These are phyloP conservation scores for Ostrea denselamellosa DNA, from an alignment of 1,140 invertebrate species.

Conservation along the genomic window DNA sequence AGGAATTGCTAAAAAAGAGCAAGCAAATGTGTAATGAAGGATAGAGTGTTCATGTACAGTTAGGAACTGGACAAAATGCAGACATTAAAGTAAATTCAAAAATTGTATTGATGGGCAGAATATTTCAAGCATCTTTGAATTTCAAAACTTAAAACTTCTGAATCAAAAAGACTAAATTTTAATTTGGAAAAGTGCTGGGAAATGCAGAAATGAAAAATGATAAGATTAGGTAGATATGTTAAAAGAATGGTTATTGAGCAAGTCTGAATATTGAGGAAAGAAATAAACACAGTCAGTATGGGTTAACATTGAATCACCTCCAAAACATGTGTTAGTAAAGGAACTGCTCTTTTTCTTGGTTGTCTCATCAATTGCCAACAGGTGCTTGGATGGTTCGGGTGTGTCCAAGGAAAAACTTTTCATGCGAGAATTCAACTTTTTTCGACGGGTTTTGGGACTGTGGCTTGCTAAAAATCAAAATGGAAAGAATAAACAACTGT, in stretches of 20 bases:
- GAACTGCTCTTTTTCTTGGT: slow-evolving; percentile 82
- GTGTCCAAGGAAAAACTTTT: slow-evolving; percentile 98
- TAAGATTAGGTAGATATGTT: neutral
- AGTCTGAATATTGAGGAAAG: neutral
- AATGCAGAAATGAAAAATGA: no score
- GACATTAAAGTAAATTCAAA: no score
- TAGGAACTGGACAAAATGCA: no score
- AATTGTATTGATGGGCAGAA: no score
- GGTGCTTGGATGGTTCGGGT: slow-evolving; percentile 92
- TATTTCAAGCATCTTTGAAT: no score
- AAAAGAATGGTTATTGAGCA: neutral
- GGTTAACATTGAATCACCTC: slow-evolving; percentile 59
- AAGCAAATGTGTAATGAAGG: no score
- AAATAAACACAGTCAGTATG: neutral
- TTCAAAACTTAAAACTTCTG: no score
- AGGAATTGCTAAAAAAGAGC: no score
- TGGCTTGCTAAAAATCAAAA: slow-evolving; percentile 88
- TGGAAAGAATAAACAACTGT: slow-evolving; percentile 11
- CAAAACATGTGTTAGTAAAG: slow-evolving; percentile 75
- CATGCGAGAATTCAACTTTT: slow-evolving; percentile 97
- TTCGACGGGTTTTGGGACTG: slow-evolving; percentile 89
- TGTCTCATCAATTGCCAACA: slow-evolving; percentile 84
- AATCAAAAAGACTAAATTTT: no score
- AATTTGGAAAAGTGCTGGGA: no score
- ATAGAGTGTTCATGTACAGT: no score